A percentile compares a stretch with the other conserved stretches of the same genome.
Evolutionary conservation across 2,113 vertebrate genomes (phyloP).

Genomic region (Shinisaurus crocodilurus): DNA sequence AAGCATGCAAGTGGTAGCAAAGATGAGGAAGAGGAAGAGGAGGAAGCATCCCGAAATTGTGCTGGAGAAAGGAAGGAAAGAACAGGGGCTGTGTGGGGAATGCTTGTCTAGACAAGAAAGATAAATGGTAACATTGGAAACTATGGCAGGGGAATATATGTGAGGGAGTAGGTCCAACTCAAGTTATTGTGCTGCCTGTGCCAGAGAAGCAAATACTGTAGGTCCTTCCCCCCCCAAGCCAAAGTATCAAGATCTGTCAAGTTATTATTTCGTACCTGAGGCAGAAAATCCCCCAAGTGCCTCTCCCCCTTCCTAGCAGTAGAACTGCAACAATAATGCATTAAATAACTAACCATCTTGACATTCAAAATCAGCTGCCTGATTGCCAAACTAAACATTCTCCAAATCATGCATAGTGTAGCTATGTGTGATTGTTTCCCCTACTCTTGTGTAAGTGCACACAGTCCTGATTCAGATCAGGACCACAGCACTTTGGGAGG

Average conservation of each 20-base stretch:
- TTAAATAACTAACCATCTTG: background rate
- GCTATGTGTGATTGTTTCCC: too few species aligned
- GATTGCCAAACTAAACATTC: too few species aligned
- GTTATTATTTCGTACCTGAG: background rate
- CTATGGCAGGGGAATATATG: background rate
- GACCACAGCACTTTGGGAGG: too few species aligned
- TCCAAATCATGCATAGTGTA: too few species aligned
- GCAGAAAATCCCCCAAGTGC: background rate
- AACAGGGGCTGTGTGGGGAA: background rate
- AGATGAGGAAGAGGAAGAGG: too few species aligned
- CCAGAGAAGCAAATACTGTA: background rate
- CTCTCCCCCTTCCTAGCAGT: background rate
- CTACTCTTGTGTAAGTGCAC: too few species aligned
- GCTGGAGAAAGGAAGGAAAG: background rate
- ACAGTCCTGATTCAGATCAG: too few species aligned
- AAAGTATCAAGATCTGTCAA: too few species aligned
- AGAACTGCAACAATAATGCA: background rate
- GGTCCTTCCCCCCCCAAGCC: background rate
- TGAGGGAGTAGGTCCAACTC: background rate
- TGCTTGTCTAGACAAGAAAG: background rate
- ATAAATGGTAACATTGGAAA: background rate
- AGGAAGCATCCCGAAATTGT: background rate
- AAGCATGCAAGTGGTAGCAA: too few species aligned
- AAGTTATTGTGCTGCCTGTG: background rate
- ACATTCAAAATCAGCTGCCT: background rate